Base-by-base conservation (phyloP, 2,888 invertebrate species). In the Hypena proboscidalis region DNA sequence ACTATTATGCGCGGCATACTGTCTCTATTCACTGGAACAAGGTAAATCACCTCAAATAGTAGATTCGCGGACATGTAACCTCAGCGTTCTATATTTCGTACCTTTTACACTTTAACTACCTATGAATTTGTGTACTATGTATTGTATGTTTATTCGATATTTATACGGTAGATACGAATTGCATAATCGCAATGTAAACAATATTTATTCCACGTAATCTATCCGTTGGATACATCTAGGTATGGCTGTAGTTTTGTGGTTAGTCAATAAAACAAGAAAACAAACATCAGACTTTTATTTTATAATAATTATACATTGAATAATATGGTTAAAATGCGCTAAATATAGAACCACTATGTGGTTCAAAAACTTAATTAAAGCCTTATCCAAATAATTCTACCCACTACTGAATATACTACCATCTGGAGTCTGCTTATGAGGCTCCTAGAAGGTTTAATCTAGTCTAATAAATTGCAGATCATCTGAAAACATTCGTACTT, bases 391-490 rank as follows among this genome's bases (percentile, higher is more conserved):
- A 8, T 9, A 31, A 13, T 25, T 33, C 42, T 50, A 54, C n/a
- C n/a, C n/a, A n/a, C n/a, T n/a, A n/a, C n/a, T n/a, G n/a, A n/a
- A n/a, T n/a, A n/a, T n/a, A n/a, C n/a, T n/a, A n/a, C n/a, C n/a
- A n/a, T n/a, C n/a, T n/a, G n/a, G n/a, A n/a, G n/a, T n/a, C n/a
- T n/a, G 26, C 31, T 10, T 13, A 20, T 8, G 6, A 8, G 20
- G 10, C 11, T 22, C 50, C 38, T 33, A 21, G 30, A 57, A 37
- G 17, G 33, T 11, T 32, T 27, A 20, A 36, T 38, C 56, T 59
- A 53, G 47, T 29, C 62, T 58, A 57, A 44, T 42, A 36, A 30
- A 37, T 57, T 60, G 60, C 43, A 60, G 60, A 60, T 60, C 60
- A 60, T 60, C 33, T 50, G 60, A 60, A 60, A 60, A 60, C 60